Evolutionary conservation across 1,140 invertebrate genomes (phyloP).

Genomic region (Heliothis subflexa): DNA sequence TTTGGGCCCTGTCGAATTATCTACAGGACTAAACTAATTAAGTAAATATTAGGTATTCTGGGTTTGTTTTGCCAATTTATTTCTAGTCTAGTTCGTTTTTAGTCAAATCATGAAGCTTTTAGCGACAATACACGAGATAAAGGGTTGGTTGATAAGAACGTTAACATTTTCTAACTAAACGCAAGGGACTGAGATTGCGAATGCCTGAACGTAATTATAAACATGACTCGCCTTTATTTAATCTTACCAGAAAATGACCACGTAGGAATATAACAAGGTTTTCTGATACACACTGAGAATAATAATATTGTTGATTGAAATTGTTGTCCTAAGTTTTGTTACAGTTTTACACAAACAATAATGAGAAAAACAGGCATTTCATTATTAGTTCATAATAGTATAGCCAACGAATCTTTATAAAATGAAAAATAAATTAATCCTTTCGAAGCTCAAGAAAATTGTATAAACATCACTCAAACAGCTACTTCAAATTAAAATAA

Average conservation of each 20-base stretch:
- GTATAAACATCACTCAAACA: too few species aligned
- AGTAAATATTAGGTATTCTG: not conserved
- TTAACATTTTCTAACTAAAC: conserved; percentile 32
- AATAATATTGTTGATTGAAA: not conserved
- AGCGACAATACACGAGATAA: conserved; percentile 13
- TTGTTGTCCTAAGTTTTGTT: not conserved
- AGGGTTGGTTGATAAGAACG: not conserved
- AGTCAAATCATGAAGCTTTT: conserved; percentile 8
- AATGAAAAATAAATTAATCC: too few species aligned
- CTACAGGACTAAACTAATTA: conserved; percentile 14
- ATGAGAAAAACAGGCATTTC: too few species aligned
- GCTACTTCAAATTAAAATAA: not conserved
- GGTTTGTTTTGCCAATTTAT: conserved; percentile 8
- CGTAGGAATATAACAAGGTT: not conserved
- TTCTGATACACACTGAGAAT: not conserved
- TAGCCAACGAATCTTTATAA: too few species aligned
- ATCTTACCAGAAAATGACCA: conserved; percentile 35
- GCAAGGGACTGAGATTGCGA: conserved; percentile 48
- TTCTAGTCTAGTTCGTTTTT: not conserved
- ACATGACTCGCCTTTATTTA: conserved; percentile 57
- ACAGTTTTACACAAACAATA: too few species aligned
- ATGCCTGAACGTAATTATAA: conserved; percentile 57
- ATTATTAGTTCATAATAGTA: too few species aligned
- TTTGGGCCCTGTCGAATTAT: conserved; percentile 5
- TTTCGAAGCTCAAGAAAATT: too few species aligned